A percentile compares a stretch with the other conserved stretches of the same genome.
These are phyloP conservation scores for Salvelinus alpinus DNA, from an alignment of 2,113 vertebrate genomes.

Conservation along the genomic window DNA sequence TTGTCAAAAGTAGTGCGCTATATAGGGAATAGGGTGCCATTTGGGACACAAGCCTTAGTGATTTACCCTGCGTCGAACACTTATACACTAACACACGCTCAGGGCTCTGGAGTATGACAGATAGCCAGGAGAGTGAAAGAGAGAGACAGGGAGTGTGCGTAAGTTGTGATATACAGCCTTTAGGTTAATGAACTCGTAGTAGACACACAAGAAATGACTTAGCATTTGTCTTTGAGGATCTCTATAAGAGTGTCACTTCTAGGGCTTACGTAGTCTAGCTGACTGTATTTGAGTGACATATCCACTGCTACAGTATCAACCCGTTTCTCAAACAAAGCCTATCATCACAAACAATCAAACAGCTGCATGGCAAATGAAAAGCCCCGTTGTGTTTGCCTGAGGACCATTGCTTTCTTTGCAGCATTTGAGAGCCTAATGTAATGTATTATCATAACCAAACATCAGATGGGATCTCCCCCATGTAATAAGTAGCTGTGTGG, in stretches of 20 bases:
- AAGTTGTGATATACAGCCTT: background rate
- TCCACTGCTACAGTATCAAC: no score
- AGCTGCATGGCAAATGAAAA: slow-evolving; percentile 19
- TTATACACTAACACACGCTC: slow-evolving; percentile 6
- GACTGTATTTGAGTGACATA: no score
- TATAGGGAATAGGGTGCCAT: no score
- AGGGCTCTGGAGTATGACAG: background rate
- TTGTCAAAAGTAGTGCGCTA: no score
- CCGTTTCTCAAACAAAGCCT: background rate
- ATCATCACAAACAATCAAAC: slow-evolving; percentile 18
- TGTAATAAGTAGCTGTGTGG: slow-evolving; percentile 52
- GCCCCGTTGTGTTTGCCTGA: slow-evolving; percentile 7
- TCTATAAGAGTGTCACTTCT: no score
- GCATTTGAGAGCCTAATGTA: slow-evolving; percentile 18
- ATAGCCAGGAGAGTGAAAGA: slow-evolving; percentile 2
- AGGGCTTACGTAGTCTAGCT: no score
- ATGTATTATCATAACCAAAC: slow-evolving; percentile 26
- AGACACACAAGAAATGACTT: background rate
- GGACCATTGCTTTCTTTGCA: slow-evolving; percentile 6
- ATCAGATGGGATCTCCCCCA: slow-evolving; percentile 44
- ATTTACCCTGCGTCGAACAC: background rate
- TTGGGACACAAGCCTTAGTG: background rate
- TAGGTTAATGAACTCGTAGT: background rate
- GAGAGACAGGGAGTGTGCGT: background rate
- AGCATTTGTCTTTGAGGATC: no score